A percentile compares a stretch with the other conserved stretches of the same genome.
Conservation (phyloP, 2,797 vertebrate genomes). For the Babyrousa celebensis region DNA sequence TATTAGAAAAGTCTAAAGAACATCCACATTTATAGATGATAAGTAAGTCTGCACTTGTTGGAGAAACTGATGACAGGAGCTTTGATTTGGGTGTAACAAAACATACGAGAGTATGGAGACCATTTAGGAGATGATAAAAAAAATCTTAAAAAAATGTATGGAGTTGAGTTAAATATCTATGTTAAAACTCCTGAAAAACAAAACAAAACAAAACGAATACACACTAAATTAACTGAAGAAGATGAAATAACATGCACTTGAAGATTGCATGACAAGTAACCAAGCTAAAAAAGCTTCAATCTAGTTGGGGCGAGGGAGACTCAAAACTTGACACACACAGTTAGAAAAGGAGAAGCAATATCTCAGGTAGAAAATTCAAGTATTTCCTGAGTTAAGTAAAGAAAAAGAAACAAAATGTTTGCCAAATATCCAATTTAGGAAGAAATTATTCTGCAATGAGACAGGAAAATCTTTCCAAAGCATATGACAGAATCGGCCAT, state of each 20-base stretch:
- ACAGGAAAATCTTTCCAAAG: neutral
- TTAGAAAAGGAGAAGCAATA: neutral
- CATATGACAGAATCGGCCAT: neutral
- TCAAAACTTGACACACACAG: neutral
- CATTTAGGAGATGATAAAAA: neutral
- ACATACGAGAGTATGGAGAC: neutral
- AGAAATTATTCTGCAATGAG: neutral
- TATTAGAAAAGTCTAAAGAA: neutral
- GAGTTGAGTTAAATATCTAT: neutral
- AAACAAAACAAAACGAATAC: neutral
- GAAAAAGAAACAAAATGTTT: neutral
- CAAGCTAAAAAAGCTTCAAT: neutral
- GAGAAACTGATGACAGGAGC: neutral
- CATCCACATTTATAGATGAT: neutral
- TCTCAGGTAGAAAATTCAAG: neutral
- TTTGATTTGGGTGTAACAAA: neutral
- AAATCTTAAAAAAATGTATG: neutral
- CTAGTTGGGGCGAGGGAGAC: neutral
- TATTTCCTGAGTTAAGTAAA: neutral
- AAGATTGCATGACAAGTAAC: neutral
- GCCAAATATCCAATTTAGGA: neutral
- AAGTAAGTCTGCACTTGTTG: neutral
- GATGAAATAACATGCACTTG: neutral
- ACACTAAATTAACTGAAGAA: neutral
- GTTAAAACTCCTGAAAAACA: neutral